phyloP scores from a whole-genome alignment of 2,113 vertebrate genomes.

The Chascanopsetta lugubris region DNA sequence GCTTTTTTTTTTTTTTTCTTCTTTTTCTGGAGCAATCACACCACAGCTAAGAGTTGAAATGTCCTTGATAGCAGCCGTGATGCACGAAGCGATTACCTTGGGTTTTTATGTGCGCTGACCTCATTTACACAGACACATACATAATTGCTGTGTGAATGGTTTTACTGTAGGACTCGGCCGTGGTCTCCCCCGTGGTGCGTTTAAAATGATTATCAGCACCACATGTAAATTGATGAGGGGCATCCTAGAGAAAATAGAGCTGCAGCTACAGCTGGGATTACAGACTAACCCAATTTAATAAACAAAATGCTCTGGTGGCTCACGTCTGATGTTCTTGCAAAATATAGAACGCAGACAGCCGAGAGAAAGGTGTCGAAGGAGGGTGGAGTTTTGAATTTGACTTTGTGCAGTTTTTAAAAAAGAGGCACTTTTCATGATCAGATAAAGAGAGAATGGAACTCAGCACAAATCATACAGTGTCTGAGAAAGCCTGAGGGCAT shows the following conservation, averaged over 20 bases:
- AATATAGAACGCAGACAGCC: not conserved
- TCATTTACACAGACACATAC: conserved; percentile 72
- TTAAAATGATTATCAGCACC: conserved; percentile 63
- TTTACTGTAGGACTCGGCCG: conserved; percentile 47
- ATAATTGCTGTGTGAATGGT: conserved; percentile 69
- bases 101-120: conserved; percentile 71
- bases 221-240: conserved; percentile 71
- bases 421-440: not conserved
- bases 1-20: conserved; percentile 72
- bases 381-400: not conserved
- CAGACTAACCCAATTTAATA: conserved; percentile 43
- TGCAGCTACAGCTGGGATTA: conserved; percentile 27
- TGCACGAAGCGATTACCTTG: conserved; percentile 71
- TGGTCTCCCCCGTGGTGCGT: conserved; percentile 62
- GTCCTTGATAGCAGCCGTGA: conserved; percentile 71
- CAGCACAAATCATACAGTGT: not conserved
- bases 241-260: conserved; percentile 43
- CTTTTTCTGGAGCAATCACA: conserved; percentile 71
- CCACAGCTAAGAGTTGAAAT: conserved; percentile 54
- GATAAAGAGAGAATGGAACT: not conserved
- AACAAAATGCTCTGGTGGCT: conserved; percentile 36
- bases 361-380: not conserved
- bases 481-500: not conserved
- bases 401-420: not conserved
- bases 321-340: not conserved